These are phyloP conservation scores for Pseudocheirus occidentalis DNA, from an alignment of 2,797 vertebrate species.

Conservation along the genomic window DNA sequence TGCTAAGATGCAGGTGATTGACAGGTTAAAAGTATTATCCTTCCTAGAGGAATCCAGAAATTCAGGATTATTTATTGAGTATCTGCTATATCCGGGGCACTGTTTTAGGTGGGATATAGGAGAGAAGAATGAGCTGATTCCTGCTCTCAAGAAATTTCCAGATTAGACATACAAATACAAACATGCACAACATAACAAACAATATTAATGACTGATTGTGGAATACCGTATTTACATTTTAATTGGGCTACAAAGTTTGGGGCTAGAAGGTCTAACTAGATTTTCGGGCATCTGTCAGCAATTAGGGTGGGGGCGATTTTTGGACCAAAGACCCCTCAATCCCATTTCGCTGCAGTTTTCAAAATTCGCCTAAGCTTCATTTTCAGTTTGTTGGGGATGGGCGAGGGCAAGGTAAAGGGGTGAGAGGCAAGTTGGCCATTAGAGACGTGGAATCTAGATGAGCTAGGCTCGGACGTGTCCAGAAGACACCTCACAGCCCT, in stretches of 20 bases:
- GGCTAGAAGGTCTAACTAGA: neutral
- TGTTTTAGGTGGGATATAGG: neutral
- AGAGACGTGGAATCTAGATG: neutral
- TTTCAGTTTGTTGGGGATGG: neutral
- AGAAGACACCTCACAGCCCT: no score
- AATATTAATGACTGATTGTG: neutral
- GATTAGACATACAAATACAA: neutral
- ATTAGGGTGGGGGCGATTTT: neutral
- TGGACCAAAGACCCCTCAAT: neutral
- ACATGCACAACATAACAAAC: neutral
- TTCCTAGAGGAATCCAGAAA: neutral
- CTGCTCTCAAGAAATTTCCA: neutral
- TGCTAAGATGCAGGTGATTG: neutral
- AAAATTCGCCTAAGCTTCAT: neutral
- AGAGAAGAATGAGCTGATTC: neutral
- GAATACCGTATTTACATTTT: neutral
- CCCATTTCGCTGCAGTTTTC: neutral
- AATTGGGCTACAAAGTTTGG: neutral
- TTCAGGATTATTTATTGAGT: neutral
- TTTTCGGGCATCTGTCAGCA: neutral
- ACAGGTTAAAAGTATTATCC: neutral
- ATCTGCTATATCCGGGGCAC: neutral
- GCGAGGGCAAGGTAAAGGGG: neutral
- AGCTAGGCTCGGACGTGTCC: neutral
- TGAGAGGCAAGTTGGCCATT: neutral